Evolutionary conservation across 2,797 vertebrate genomes (phyloP).

Genomic region (Eospalax fontanierii): DNA sequence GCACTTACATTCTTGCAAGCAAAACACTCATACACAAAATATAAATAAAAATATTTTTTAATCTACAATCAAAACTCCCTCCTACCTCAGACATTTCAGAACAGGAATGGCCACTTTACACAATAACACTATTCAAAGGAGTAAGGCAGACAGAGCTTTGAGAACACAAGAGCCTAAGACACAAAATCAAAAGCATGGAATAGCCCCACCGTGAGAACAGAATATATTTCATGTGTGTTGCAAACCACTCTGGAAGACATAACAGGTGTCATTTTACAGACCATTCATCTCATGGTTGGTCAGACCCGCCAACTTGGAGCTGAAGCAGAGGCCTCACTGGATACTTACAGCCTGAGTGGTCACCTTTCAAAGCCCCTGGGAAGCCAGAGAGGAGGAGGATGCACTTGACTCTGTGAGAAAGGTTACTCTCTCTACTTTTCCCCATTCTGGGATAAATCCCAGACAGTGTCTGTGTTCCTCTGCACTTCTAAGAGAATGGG

Average conservation of each 20-base stretch:
- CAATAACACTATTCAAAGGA: too few species aligned
- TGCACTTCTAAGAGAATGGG: too few species aligned
- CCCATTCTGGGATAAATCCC: too few species aligned
- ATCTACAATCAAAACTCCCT: too few species aligned
- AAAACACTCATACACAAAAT: not conserved
- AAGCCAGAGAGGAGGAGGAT: too few species aligned
- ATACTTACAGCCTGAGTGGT: too few species aligned
- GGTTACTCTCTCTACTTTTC: too few species aligned
- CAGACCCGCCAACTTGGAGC: not conserved
- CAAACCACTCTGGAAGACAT: not conserved
- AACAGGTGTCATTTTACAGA: not conserved
- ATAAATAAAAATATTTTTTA: too few species aligned
- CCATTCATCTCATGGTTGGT: rapidly evolving
- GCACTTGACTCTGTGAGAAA: not conserved
- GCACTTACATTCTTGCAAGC: too few species aligned
- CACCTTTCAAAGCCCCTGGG: too few species aligned
- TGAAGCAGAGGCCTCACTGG: too few species aligned
- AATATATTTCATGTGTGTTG: not conserved
- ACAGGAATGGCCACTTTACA: not conserved
- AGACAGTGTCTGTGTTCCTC: not conserved
- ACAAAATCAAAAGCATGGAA: not conserved
- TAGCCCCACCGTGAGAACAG: not conserved
- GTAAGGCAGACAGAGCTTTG: rapidly evolving
- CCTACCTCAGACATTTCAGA: not conserved
- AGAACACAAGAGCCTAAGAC: not conserved